Evolutionary conservation across 1,140 invertebrate species (phyloP).

Genomic region (Bombus difficillimus): DNA sequence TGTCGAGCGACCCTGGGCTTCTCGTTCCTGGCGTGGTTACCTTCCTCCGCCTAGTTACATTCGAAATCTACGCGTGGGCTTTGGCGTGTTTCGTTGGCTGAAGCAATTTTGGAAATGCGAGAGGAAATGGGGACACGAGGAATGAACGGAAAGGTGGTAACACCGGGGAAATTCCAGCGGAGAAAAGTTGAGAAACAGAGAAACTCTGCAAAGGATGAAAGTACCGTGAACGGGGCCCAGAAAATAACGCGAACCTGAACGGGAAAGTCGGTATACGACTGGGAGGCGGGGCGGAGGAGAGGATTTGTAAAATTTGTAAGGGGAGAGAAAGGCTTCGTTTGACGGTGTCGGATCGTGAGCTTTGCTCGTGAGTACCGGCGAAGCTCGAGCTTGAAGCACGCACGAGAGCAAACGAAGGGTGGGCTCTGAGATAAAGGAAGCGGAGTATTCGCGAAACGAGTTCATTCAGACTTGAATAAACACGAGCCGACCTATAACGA

Average conservation of each 20-base stretch:
- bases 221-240: no score
- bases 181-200: no score
- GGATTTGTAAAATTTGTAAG: no score
- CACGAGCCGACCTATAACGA: background rate
- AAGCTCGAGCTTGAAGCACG: constrained; percentile 6
- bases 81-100: background rate
- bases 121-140: background rate
- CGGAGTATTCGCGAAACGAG: background rate
- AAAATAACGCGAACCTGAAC: background rate
- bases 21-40: background rate
- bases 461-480: background rate
- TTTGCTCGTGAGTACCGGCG: background rate
- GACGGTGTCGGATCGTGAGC: constrained; percentile 1
- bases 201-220: background rate
- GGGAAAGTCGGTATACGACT: no score
- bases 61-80: no score
- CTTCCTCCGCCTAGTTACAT: background rate
- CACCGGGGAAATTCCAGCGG: background rate
- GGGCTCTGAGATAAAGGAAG: constrained; percentile 7
- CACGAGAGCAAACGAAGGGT: constrained; percentile 22
- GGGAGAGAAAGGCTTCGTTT: background rate
- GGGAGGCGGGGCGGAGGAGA: fast-evolving
- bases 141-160: background rate
- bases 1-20: background rate
- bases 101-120: background rate